Evolutionary conservation across 1,140 invertebrate genomes (phyloP).

Genomic region (Asobara japonica): DNA sequence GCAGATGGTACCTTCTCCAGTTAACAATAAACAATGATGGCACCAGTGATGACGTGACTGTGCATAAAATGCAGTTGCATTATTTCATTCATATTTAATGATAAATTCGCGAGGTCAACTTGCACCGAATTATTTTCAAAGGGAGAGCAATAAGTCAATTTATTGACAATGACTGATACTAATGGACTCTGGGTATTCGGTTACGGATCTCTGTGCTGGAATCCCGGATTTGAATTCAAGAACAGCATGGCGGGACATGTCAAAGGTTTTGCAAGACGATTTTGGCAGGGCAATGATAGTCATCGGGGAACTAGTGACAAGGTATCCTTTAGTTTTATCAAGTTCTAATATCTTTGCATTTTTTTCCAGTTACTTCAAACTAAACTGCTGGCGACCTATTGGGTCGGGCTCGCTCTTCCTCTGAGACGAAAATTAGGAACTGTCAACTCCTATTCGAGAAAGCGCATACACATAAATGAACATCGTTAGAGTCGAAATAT

Average conservation of each 20-base stretch:
- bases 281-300: constrained; percentile 88
- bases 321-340: constrained; percentile 64
- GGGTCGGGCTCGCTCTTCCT: too few species aligned
- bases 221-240: constrained; percentile 83
- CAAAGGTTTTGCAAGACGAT: constrained; percentile 79
- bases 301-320: constrained; percentile 82
- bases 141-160: not conserved
- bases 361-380: too few species aligned
- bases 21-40: not conserved
- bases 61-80: not conserved
- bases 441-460: too few species aligned
- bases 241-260: constrained; percentile 78
- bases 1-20: not conserved
- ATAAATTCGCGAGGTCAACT: not conserved
- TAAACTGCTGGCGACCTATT: too few species aligned
- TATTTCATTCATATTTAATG: not conserved
- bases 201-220: constrained; percentile 89
- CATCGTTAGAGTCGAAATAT: too few species aligned
- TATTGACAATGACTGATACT: constrained; percentile 25
- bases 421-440: too few species aligned
- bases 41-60: not conserved
- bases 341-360: too few species aligned
- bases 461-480: too few species aligned
- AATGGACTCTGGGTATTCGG: constrained; percentile 80
- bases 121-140: not conserved